These are phyloP conservation scores for Myiothlypis chrysogaster DNA, from an alignment of 2,797 vertebrate species.

Conservation along the genomic window DNA sequence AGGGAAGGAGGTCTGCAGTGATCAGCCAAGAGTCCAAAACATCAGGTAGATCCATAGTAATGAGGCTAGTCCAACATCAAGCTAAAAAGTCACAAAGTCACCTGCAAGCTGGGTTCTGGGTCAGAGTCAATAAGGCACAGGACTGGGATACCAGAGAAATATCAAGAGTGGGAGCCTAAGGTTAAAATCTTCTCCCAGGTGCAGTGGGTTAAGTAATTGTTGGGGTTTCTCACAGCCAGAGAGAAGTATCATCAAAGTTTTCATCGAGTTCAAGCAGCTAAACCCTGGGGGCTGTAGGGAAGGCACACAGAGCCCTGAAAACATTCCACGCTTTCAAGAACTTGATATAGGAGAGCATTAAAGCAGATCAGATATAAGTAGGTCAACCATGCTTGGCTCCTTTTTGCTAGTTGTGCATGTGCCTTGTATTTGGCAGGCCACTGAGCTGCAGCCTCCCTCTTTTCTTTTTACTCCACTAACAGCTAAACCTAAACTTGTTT, in stretches of 20 bases:
- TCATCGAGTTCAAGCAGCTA: neutral
- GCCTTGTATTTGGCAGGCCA: neutral
- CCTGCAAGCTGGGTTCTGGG: neutral
- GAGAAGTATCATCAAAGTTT: neutral
- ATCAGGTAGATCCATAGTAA: neutral
- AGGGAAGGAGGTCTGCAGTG: neutral
- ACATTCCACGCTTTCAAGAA: neutral
- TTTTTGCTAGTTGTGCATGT: neutral
- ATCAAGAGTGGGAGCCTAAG: neutral
- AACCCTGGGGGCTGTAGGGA: neutral
- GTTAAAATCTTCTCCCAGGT: neutral
- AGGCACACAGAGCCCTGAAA: neutral
- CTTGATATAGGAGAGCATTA: neutral
- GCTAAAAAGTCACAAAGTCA: neutral
- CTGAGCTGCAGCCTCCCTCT: neutral
- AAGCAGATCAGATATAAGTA: neutral
- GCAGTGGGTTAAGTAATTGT: rapidly evolving
- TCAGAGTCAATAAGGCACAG: rapidly evolving
- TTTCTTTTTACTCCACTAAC: neutral
- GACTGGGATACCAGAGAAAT: neutral
- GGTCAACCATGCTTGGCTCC: neutral
- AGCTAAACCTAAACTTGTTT: neutral
- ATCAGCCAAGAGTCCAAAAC: neutral
- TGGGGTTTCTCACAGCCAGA: neutral
- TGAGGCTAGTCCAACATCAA: neutral